Percentiles rank a stretch among this genome's conserved stretches.
Conservation (phyloP, 1,140 invertebrate species). For the Drosophila sp. region DNA sequence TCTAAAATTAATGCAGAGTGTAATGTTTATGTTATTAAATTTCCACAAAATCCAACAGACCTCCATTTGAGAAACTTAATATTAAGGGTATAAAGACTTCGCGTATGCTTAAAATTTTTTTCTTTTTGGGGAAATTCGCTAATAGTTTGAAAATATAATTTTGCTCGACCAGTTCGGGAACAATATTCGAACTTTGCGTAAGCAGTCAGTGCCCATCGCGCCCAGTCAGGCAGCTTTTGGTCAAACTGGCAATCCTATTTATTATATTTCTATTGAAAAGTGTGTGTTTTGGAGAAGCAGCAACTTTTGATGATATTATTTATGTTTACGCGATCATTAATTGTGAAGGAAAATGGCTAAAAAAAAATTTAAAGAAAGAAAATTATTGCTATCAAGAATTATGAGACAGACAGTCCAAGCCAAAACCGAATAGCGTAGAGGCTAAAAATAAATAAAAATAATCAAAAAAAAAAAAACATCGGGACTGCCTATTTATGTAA, state of each 20-base stretch:
- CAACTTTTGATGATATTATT: slow-evolving; percentile 10
- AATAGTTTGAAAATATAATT: slow-evolving; percentile 73
- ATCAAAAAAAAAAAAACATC: slow-evolving; percentile 30
- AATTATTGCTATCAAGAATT: slow-evolving; percentile 61
- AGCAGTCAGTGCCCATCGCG: slow-evolving; percentile 30
- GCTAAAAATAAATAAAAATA: slow-evolving; percentile 74
- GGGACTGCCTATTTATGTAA: slow-evolving; percentile 82
- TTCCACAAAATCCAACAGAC: too few relatives aligned
- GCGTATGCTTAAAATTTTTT: background rate
- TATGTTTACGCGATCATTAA: slow-evolving; percentile 48
- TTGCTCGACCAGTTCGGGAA: slow-evolving; percentile 75
- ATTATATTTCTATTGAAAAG: slow-evolving; percentile 22
- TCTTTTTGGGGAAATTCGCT: slow-evolving; percentile 70
- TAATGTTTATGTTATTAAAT: too few relatives aligned
- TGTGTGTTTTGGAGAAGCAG: slow-evolving; percentile 36
- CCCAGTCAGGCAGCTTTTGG: slow-evolving; percentile 2
- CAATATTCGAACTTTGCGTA: slow-evolving; percentile 78
- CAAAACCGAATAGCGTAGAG: slow-evolving; percentile 65
- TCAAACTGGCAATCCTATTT: slow-evolving; percentile 20
- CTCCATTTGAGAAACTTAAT: background rate
- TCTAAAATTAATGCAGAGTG: too few relatives aligned
- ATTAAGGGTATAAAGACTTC: background rate
- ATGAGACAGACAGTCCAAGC: slow-evolving; percentile 49
- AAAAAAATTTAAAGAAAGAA: slow-evolving; percentile 39
- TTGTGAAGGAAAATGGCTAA: slow-evolving; percentile 24